Base-by-base conservation (phyloP, 1,140 invertebrate genomes). In the Rhopalosiphum maidis region DNA sequence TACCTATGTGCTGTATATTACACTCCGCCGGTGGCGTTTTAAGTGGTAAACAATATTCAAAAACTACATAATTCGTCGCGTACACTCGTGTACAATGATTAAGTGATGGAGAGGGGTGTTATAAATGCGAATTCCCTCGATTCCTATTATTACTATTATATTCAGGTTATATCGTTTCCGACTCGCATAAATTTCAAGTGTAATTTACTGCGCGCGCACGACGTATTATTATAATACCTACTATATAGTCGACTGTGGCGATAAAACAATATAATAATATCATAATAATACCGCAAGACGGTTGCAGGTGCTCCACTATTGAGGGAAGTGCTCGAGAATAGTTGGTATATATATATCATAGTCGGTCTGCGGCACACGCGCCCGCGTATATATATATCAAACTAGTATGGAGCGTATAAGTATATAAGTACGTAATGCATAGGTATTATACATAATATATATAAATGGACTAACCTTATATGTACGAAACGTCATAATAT, bases 171-270 rank as follows among this genome's bases (percentile, higher is more conserved):
- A 85, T 25, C 37, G 22, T 41, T 43, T 41, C 83, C 83, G 83
- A 85, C 83, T 85, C 83, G 83, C 83, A 41, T 85, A 85, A 41
- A 85, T 85, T 86, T 46, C 43, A 41, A 46, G 37, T 77, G 30
- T 35, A 77, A n/a, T 77, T 77, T 77, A 77, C 83, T 41, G 85
- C 4, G 83, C 41, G 7, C 22, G 25, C 41, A 43, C 25, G 41
- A 25, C 23, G 37, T 41, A 85, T 41, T 41, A 43, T 85, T 83
- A 83, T 37, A 41, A 41, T 83, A 35, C 82, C 37, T 3, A 23
- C 60, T 37, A 35, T 37, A 35, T 68, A 22, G 68, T n/a, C 8
- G 22, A 23, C 35, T 22, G 77, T n/a, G 35, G 77, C 2, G 18
- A n/a, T 83, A 83, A 83, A 83, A 83, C 77, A 83, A 83, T 77